Conservation (phyloP, 2,113 vertebrate genomes). For the Tursiops truncatus region DNA sequence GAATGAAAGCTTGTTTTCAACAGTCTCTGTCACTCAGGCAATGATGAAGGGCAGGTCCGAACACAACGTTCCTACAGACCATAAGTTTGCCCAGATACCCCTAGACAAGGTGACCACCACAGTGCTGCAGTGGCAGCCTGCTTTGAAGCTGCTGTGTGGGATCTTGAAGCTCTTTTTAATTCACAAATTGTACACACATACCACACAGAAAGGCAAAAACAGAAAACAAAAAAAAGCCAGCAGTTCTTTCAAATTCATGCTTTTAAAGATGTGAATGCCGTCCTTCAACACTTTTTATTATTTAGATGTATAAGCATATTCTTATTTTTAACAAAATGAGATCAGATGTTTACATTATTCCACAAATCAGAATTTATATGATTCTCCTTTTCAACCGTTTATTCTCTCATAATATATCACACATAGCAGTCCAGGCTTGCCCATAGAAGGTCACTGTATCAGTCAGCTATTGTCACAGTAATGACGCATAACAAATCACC, state of each 20-base stretch:
- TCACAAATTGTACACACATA: neutral
- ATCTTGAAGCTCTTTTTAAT: neutral
- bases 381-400: neutral
- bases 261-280: neutral
- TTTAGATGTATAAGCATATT: neutral
- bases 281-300: neutral
- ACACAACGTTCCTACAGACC: neutral
- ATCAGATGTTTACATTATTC: neutral
- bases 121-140: neutral
- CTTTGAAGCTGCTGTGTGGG: neutral
- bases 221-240: neutral
- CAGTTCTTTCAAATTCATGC: neutral
- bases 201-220: neutral
- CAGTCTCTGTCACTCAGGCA: neutral
- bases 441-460: neutral
- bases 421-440: neutral
- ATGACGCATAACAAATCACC: neutral
- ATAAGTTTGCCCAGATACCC: neutral
- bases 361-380: neutral
- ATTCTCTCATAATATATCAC: neutral
- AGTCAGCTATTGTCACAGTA: neutral
- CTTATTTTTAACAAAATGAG: neutral
- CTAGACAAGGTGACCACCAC: neutral
- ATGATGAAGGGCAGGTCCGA: neutral
- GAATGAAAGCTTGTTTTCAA: neutral